Base-by-base conservation (phyloP, 2,113 vertebrate genomes). In the Rafetus swinhoei region DNA sequence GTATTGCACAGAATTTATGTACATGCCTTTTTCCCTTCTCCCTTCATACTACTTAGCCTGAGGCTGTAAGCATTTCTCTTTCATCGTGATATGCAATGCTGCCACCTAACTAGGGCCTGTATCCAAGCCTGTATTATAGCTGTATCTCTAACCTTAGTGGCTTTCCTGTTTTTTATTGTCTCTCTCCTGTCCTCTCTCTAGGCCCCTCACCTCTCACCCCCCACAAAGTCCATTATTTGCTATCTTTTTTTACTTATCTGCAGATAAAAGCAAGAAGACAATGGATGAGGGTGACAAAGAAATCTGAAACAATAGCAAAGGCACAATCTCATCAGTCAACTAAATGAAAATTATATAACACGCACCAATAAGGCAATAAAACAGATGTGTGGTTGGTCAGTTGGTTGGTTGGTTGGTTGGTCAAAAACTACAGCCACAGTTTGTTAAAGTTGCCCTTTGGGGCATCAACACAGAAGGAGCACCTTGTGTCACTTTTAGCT, bases 291-390 rank as follows among this genome's bases (percentile, higher is more conserved):
- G 89, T 1, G 1, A 4, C 25, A 81, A 93, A 93, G 60, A 86
- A 88, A 45, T 35, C n/a, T 72, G n/a, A 39, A 74, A 72, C 65
- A 72, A 74, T 21, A 74, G n/a, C 88, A 1, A 4, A 74, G 9
- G 3, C 3, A 85, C 74, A 90, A 84, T 1, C 1, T 84, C 81
- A 79, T 69, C 0, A 0, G 72, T 86, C 92, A 80, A 0, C 1
- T 52, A 91, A 88, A 79, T 89, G 84, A 59, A 81, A 56, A 39
- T n/a, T 3, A 18, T 92, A 96, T 77, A 7, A 79, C 74, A 53
- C 8, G 8, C 74, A 86, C 19, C 65, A 1, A 0, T 10, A 54
- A 13, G 5, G 81, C 29, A 86, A 7, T 0, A 81, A 86, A 65
- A 65, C 62, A 65, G 29, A 45, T 45, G 14, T 65, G 29, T 32